phyloP scores from a whole-genome alignment of 2,888 invertebrate species.

The Eledona agricola region DNA sequence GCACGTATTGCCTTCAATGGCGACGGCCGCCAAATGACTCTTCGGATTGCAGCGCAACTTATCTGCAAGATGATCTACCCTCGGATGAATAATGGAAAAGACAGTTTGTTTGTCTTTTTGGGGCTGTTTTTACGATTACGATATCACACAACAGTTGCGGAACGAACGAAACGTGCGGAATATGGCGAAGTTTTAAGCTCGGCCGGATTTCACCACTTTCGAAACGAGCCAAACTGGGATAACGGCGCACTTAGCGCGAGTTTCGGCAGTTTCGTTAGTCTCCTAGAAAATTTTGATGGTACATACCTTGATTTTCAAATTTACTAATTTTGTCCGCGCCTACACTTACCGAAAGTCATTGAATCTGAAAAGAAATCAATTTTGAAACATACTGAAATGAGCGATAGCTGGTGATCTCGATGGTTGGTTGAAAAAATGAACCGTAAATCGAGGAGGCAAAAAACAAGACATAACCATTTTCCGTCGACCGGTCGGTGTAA shows the following conservation, averaged over 20 bases:
- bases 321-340: constrained; percentile 13
- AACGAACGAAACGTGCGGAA: constrained; percentile 25
- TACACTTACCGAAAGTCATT: constrained; percentile 23
- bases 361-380: constrained; percentile 26
- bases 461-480: constrained; percentile 17
- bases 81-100: constrained; percentile 54
- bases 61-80: constrained; percentile 58
- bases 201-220: constrained; percentile 25
- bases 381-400: constrained; percentile 5
- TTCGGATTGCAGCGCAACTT: constrained; percentile 59
- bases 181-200: constrained; percentile 33
- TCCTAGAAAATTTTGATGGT: constrained; percentile 4
- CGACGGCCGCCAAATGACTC: constrained; percentile 60
- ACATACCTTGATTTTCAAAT: constrained; percentile 12
- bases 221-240: constrained; percentile 32
- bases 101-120: constrained; percentile 38
- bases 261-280: neutral
- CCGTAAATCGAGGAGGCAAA: constrained; percentile 2
- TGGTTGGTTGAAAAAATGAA: constrained; percentile 7
- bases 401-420: too few relatives aligned
- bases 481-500: constrained; percentile 14
- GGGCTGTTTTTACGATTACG: constrained; percentile 28
- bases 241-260: constrained; percentile 23
- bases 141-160: constrained; percentile 19
- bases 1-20: constrained; percentile 50